A percentile compares a stretch with the other conserved stretches of the same genome.
These are phyloP conservation scores for Pelobates cultripes DNA, from an alignment of 2,797 vertebrate genomes.

Conservation along the genomic window DNA sequence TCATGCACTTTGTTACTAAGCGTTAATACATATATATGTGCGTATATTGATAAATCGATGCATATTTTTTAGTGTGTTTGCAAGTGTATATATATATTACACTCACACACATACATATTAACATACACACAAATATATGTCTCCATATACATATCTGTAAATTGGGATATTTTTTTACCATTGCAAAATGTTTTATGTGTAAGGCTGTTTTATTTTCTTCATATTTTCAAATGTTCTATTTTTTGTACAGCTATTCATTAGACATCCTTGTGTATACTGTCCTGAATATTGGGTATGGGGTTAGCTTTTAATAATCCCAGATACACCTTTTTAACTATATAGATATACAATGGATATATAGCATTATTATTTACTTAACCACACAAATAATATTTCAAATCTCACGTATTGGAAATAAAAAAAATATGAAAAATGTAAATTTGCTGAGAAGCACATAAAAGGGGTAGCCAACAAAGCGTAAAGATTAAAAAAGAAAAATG, in stretches of 20 bases:
- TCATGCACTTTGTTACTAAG: constrained; percentile 39
- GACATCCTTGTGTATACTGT: neutral
- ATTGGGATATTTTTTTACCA: neutral
- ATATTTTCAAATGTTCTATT: neutral
- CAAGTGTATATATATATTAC: no score
- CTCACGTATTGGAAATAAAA: no score
- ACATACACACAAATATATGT: neutral
- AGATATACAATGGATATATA: no score
- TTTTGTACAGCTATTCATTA: neutral
- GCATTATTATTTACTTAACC: no score
- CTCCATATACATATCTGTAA: neutral
- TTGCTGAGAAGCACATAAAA: no score
- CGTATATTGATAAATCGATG: neutral
- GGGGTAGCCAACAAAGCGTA: no score
- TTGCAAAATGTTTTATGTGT: neutral
- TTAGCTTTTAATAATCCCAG: no score
- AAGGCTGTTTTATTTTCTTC: neutral
- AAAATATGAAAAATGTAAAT: no score
- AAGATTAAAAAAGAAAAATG: neutral
- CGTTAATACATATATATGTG: neutral
- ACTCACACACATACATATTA: neutral
- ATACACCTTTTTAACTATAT: no score
- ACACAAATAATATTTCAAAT: no score
- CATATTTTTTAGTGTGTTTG: no score
- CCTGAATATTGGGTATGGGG: neutral